Evolutionary conservation across 2,113 vertebrate species (phyloP).

Genomic region (Aegotheles bennettii): DNA sequence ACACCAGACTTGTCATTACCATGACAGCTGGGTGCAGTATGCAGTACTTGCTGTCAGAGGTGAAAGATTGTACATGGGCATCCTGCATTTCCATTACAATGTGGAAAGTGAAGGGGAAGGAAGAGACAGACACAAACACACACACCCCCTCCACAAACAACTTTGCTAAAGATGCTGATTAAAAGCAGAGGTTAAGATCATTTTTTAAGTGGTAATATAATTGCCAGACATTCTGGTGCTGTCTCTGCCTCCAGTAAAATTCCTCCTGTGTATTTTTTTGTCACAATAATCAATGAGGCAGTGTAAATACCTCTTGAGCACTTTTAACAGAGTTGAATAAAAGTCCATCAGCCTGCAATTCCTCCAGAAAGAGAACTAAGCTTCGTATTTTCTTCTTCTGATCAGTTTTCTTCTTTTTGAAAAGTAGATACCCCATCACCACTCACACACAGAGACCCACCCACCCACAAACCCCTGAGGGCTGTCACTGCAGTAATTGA

Average conservation of each 20-base stretch:
- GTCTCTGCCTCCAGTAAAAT: not conserved
- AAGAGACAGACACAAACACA: not conserved
- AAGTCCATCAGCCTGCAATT: constrained; percentile 16
- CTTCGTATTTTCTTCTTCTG: not conserved
- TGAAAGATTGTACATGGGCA: constrained; percentile 62
- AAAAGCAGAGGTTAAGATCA: constrained; percentile 54
- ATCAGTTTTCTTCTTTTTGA: not conserved
- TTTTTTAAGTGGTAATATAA: constrained; percentile 6
- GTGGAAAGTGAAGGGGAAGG: not conserved
- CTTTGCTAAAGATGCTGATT: constrained; percentile 40
- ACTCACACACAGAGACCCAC: not conserved
- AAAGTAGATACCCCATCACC: not conserved
- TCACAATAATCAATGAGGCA: not conserved
- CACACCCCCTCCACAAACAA: not conserved
- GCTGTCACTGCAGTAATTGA: not conserved
- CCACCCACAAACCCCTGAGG: not conserved
- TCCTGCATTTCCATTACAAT: constrained; percentile 62
- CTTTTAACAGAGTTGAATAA: constrained; percentile 50
- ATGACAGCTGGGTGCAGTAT: constrained; percentile 65
- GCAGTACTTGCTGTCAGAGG: constrained; percentile 61
- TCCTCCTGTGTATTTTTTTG: not conserved
- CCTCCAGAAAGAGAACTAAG: constrained; percentile 37
- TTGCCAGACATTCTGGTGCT: constrained; percentile 4
- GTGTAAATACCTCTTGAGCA: not conserved
- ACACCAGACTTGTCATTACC: constrained; percentile 64